Conservation (phyloP, 2,888 invertebrate genomes). For the Drosophila ezoana region DNA sequence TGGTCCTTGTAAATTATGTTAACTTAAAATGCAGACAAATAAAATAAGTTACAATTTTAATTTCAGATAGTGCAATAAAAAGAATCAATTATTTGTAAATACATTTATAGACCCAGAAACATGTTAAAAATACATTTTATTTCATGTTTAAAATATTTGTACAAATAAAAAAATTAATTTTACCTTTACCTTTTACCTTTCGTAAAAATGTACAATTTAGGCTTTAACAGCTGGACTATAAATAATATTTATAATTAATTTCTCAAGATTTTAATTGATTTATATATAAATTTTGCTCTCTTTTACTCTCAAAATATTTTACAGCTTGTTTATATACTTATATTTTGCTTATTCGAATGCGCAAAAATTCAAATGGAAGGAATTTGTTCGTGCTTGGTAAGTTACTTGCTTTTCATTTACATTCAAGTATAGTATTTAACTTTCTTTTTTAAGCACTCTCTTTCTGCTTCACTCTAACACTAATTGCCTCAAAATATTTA, state of each 20-base stretch:
- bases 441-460: constrained; percentile 20
- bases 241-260: neutral
- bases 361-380: constrained; percentile 75
- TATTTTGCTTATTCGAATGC: constrained; percentile 52
- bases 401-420: constrained; percentile 63
- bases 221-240: neutral
- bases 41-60: neutral
- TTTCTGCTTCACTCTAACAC: constrained; percentile 25
- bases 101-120: neutral
- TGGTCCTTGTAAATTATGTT: constrained; percentile 72
- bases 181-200: neutral
- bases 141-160: neutral
- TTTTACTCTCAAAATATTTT: constrained; percentile 37
- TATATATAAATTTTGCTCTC: constrained; percentile 23
- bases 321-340: constrained; percentile 43
- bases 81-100: neutral
- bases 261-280: constrained; percentile 9
- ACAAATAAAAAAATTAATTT: neutral
- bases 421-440: constrained; percentile 62
- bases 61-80: neutral
- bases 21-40: constrained; percentile 41
- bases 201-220: constrained; percentile 3
- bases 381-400: constrained; percentile 79
- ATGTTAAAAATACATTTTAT: neutral
- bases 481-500: constrained; percentile 74